Conservation (phyloP, 2,113 vertebrate genomes). For the Passer montanus region DNA sequence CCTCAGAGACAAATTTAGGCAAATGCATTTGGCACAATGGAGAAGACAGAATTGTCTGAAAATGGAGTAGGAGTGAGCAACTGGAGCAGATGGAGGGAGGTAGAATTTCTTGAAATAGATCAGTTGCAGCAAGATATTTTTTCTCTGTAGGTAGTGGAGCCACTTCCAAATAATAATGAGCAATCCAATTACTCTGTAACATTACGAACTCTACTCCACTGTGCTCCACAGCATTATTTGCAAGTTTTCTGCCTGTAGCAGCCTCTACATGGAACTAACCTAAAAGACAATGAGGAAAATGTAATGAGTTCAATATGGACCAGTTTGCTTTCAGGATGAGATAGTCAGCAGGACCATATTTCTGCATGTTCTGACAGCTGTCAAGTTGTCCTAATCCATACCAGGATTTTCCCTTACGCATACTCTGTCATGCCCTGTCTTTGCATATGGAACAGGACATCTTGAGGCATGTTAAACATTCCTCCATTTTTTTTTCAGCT, state of each 20-base stretch:
- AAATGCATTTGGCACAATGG: neutral
- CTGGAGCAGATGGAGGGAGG: neutral
- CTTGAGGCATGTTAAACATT: neutral
- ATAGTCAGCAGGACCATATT: neutral
- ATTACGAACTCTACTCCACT: neutral
- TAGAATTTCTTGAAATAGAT: conserved; percentile 14
- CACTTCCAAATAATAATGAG: neutral
- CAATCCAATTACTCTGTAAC: neutral
- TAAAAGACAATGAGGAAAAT: neutral
- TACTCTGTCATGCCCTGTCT: neutral
- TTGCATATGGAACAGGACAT: neutral
- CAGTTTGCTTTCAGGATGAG: neutral
- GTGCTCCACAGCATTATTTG: neutral
- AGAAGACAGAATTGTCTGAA: neutral
- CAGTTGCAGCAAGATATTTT: neutral
- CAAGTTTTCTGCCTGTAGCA: neutral
- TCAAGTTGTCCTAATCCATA: neutral
- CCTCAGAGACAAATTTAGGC: neutral
- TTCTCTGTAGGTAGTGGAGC: neutral
- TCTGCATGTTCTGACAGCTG: neutral
- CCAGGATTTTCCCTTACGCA: neutral
- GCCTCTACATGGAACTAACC: neutral
- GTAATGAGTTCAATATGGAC: neutral
- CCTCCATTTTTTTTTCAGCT: neutral
- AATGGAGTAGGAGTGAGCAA: conserved; percentile 23